A percentile compares a stretch with the other conserved stretches of the same genome.
Conservation (phyloP, 2,797 vertebrate genomes). For the Phoxinus dragarum region DNA sequence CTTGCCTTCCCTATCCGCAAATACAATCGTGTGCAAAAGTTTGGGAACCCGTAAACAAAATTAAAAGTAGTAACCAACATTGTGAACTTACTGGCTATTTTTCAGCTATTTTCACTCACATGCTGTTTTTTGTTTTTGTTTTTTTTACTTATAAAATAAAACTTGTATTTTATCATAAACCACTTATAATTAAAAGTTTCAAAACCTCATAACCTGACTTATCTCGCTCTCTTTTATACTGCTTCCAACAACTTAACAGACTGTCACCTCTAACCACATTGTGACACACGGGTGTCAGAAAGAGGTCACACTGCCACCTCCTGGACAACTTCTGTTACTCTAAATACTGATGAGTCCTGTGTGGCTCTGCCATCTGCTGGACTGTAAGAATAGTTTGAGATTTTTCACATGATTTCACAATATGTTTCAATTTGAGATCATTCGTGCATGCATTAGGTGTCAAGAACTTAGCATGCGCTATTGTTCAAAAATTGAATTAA, state of each 20-base stretch:
- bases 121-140: not conserved
- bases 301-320: slow-evolving; percentile 32
- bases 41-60: not conserved
- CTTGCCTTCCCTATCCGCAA: not conserved
- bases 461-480: not conserved
- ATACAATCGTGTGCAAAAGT: not conserved
- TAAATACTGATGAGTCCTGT: not conserved
- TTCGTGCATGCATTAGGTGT: not conserved
- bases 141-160: not conserved
- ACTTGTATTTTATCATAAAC: not conserved
- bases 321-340: slow-evolving; percentile 18
- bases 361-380: slow-evolving; percentile 37
- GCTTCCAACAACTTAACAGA: slow-evolving; percentile 10
- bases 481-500: not conserved
- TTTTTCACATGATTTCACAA: not conserved
- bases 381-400: not conserved
- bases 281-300: not conserved
- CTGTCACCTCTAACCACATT: slow-evolving; percentile 36
- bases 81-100: not conserved
- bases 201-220: not conserved
- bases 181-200: not conserved
- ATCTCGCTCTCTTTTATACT: not conserved
- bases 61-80: not conserved
- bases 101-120: not conserved
- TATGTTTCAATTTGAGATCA: not conserved